Base-by-base conservation (phyloP, 2,888 invertebrate genomes). In the Amphipoea lucens region DNA sequence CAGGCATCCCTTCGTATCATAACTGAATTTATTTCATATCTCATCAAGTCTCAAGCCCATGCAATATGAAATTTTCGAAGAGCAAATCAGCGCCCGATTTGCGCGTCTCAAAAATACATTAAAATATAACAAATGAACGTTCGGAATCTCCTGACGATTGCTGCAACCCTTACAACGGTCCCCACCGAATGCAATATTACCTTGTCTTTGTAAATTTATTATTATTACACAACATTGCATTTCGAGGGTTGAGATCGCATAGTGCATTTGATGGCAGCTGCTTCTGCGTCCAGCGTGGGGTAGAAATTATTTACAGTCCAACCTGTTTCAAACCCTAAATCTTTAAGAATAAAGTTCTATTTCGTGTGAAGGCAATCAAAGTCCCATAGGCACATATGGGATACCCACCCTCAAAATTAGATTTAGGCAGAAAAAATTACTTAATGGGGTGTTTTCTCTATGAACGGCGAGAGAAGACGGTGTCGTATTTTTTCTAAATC, bases 361-460 rank as follows among this genome's bases (percentile, higher is more conserved):
- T 92, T 93, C 66, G 84, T 62, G 40, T 89, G 83, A 14, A 51
- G 23, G 12, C 36, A 7, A 7, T 72, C 72, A 69, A 89, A 92
- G 91, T 96, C 96, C 95, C 96, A 94, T 91, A 93, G 94, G 94
- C 94, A 92, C 96, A 95, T 96, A 95, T 96, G 96, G 94, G 94
- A 92, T 91, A 91, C 91, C 95, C 94, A 95, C 96, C 96, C 96
- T 95, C 95, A 92, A 93, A 94, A 95, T 96, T 95, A 95, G 94
- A 94, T 95, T 96, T 95, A 92, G 93, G 92, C 90, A 94, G 94
- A 96, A 96, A 96, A 96, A 96, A 96, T 93, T 95, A 95, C 94
- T 96, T 96, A 96, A 96, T 96, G 94, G 95, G 95, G 96, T 96
- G 95, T 96, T 96, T 96, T 96, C 96, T 96, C 95, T 94, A 92